These are phyloP conservation scores for Nemurella pictetii DNA, from an alignment of 2,888 invertebrate species.

Conservation along the genomic window DNA sequence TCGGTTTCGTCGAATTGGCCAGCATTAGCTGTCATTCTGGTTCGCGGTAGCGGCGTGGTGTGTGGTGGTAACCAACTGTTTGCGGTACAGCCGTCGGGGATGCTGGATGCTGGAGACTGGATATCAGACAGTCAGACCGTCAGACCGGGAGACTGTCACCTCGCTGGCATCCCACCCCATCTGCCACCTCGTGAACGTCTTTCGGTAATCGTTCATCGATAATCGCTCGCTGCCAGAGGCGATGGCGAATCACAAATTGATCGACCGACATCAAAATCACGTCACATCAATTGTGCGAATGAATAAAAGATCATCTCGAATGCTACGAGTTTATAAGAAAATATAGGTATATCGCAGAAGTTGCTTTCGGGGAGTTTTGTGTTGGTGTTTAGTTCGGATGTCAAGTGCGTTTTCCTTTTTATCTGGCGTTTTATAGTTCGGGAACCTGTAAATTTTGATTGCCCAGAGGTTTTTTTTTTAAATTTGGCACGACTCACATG, in stretches of 20 bases:
- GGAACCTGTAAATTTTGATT: too few species aligned
- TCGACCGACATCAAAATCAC: neutral
- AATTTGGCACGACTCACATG: too few species aligned
- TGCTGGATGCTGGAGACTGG: too few species aligned
- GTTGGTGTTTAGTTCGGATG: neutral
- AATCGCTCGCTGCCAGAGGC: neutral
- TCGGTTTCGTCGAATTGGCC: neutral
- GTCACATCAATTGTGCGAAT: neutral
- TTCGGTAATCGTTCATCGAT: neutral
- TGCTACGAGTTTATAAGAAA: neutral
- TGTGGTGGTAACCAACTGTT: neutral
- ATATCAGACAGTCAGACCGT: too few species aligned
- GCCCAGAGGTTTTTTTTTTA: too few species aligned
- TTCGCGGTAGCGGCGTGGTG: neutral
- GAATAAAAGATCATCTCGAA: neutral
- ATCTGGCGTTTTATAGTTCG: too few species aligned
- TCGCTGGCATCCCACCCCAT: neutral
- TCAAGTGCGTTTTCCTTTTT: too few species aligned
- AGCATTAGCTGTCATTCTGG: neutral
- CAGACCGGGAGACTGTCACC: neutral
- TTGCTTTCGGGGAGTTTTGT: too few species aligned
- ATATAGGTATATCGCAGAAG: neutral
- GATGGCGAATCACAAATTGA: neutral
- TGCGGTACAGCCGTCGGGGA: neutral
- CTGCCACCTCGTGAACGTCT: neutral